These are phyloP conservation scores for Synaphobranchus kaupii DNA, from an alignment of 2,797 vertebrate genomes.

Conservation along the genomic window DNA sequence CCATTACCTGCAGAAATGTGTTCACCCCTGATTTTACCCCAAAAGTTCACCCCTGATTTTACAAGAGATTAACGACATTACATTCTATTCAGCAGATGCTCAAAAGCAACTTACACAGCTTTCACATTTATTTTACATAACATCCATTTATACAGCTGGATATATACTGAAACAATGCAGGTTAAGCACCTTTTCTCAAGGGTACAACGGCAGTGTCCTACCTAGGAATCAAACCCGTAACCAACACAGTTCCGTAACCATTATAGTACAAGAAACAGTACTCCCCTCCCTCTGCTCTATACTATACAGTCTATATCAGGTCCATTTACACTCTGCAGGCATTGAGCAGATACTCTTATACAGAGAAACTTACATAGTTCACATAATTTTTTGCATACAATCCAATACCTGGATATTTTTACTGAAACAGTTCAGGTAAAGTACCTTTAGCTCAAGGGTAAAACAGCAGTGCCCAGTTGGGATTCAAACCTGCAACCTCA, in stretches of 20 bases:
- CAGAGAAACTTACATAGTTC: no score
- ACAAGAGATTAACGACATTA: neutral
- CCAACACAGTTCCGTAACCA: no score
- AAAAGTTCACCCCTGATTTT: constrained; percentile 20
- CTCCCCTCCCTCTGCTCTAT: neutral
- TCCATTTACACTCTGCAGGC: neutral
- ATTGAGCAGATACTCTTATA: no score
- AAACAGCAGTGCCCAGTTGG: no score
- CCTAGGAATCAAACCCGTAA: no score
- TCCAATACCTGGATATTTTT: no score
- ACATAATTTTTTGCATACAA: no score
- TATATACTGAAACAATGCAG: neutral
- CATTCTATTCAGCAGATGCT: neutral
- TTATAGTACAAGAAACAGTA: no score
- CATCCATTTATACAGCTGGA: neutral
- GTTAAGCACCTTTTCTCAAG: neutral
- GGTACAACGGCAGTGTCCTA: neutral
- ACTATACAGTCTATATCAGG: neutral
- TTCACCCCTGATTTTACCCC: constrained; percentile 17
- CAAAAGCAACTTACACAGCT: neutral
- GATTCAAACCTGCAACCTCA: no score
- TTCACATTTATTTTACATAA: no score
- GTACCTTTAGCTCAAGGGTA: no score
- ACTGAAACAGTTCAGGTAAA: no score
- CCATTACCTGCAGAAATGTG: constrained; percentile 35